Conservation (phyloP, 2,888 invertebrate species). For the Sinhomidia bicolor region DNA sequence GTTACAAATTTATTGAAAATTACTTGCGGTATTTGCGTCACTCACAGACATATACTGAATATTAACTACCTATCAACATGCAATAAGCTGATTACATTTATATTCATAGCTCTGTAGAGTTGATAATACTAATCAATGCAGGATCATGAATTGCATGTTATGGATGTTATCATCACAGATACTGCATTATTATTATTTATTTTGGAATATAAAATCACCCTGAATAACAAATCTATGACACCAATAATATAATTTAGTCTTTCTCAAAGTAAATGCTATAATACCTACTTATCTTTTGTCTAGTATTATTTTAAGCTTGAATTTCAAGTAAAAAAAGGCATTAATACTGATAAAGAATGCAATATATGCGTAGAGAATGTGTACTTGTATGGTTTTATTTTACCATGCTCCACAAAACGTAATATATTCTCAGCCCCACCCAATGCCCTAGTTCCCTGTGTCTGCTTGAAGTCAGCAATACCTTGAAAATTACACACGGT, state of each 20-base stretch:
- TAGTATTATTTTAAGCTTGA: too few relatives aligned
- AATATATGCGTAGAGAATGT: too few relatives aligned
- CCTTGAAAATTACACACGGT: too few relatives aligned
- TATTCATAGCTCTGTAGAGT: background rate
- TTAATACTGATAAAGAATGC: too few relatives aligned
- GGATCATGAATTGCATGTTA: slow-evolving; percentile 19
- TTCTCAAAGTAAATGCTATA: background rate
- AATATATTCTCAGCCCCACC: slow-evolving; percentile 22
- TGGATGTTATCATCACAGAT: background rate
- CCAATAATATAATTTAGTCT: background rate
- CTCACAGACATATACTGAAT: too few relatives aligned
- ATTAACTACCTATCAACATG: too few relatives aligned
- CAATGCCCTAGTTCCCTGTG: slow-evolving; percentile 27
- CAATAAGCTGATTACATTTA: too few relatives aligned
- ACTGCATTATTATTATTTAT: background rate
- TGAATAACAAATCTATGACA: background rate
- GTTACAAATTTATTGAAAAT: too few relatives aligned
- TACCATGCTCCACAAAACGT: background rate
- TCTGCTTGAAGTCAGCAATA: too few relatives aligned
- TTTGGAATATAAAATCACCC: background rate
- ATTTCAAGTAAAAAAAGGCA: too few relatives aligned
- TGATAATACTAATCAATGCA: slow-evolving; percentile 6
- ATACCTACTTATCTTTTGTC: background rate
- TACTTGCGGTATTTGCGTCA: too few relatives aligned
- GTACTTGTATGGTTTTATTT: too few relatives aligned